phyloP scores from a whole-genome alignment of 2,888 invertebrate genomes.

The Tuberolachnus salignus region DNA sequence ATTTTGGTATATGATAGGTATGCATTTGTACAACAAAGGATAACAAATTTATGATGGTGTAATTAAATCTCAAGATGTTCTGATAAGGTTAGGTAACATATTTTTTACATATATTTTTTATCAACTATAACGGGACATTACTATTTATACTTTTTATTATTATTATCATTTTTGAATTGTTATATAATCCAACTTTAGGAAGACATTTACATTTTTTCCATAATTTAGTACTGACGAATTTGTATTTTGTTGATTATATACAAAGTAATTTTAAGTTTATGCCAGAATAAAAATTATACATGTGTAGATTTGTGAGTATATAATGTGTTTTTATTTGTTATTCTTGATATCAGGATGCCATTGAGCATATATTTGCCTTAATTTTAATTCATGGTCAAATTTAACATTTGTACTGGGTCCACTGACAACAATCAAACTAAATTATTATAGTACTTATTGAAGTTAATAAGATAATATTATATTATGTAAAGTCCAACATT shows the following conservation, averaged over 20 bases:
- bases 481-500: too few relatives aligned
- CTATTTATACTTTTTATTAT: slow-evolving; percentile 22
- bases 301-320: slow-evolving; percentile 16
- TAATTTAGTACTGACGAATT: slow-evolving; percentile 41
- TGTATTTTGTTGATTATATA: slow-evolving; percentile 24
- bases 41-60: too few relatives aligned
- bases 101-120: slow-evolving; percentile 15
- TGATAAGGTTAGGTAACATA: slow-evolving; percentile 8
- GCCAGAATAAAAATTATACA: slow-evolving; percentile 11
- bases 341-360: not conserved
- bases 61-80: too few relatives aligned
- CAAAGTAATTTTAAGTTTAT: not conserved
- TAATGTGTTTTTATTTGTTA: not conserved
- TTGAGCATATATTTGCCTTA: not conserved
- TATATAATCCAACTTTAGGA: not conserved
- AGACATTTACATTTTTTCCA: slow-evolving; percentile 27
- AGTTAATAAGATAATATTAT: too few relatives aligned
- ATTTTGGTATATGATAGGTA: too few relatives aligned
- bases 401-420: too few relatives aligned
- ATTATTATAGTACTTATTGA: too few relatives aligned
- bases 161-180: slow-evolving; percentile 21
- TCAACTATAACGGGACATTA: slow-evolving; percentile 1
- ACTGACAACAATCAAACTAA: too few relatives aligned
- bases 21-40: too few relatives aligned
- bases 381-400: too few relatives aligned